Evolutionary conservation across 2,888 invertebrate genomes (phyloP).

Genomic region (Drosophila cognata): DNA sequence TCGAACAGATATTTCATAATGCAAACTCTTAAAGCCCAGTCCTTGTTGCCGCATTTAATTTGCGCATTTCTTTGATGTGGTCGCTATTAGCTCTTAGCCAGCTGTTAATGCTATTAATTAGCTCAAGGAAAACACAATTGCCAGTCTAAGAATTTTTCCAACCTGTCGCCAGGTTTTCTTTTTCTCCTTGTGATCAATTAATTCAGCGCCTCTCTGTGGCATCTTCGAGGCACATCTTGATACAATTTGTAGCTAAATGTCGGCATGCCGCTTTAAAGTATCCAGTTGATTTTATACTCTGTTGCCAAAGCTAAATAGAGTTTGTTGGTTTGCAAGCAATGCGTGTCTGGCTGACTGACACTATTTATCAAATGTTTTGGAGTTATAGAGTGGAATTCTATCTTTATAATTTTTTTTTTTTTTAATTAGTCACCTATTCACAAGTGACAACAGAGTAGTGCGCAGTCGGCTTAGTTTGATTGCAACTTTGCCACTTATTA

Average conservation of each 20-base stretch:
- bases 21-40: conserved; percentile 28
- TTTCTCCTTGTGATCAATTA: conserved; percentile 54
- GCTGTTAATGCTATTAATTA: conserved; percentile 62
- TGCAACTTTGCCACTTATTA: conserved; percentile 14
- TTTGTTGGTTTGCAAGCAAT: not conserved
- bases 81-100: conserved; percentile 31
- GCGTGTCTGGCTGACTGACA: not conserved
- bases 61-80: conserved; percentile 50
- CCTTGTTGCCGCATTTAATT: conserved; percentile 27
- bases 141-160: conserved; percentile 38
- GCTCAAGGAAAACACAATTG: conserved; percentile 64
- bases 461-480: not conserved
- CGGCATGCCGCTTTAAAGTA: conserved; percentile 36
- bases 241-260: conserved; percentile 62
- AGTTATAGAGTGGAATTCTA: not conserved
- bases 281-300: conserved; percentile 9
- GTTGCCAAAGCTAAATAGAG: not conserved
- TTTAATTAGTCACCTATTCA: not conserved
- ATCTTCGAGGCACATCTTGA: conserved; percentile 59
- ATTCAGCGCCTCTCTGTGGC: conserved; percentile 47
- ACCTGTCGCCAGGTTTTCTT: conserved; percentile 35
- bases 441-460: not conserved
- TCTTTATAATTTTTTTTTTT: not conserved
- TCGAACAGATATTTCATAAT: conserved; percentile 21
- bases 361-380: not conserved